Base-by-base conservation (phyloP, 1,140 invertebrate species). In the Bombus confusus region DNA sequence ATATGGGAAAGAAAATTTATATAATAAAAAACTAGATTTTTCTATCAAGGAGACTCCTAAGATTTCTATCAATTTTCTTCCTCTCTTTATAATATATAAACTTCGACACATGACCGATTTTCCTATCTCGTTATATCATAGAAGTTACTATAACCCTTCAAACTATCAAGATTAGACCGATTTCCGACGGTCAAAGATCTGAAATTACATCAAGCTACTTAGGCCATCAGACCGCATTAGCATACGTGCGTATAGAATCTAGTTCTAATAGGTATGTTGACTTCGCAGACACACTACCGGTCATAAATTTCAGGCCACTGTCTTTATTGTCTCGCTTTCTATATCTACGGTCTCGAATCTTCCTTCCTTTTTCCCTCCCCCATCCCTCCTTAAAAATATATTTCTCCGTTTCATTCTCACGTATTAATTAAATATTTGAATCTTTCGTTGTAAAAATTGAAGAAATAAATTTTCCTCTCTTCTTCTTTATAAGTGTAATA, bases 161-260 rank as follows among this genome's bases (percentile, higher is more conserved):
- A 66, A n/a, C 41, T 4, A 25, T 18, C 34, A 34, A 68, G 71
- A 81, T 34, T 81, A 81, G 62, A 75, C 66, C 64, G 68, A 80
- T 76, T 80, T 77, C 84, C 66, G 76, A 89, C 83, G 87, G 80
- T 86, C 87, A 82, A 87, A 87, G 85, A 91, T 91, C 90, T 90
- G 89, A 87, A 91, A 90, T 91, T 91, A 82, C 87, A 89, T 91
- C 83, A 76, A 12, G 37, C 69, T 62, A 77, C 64, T 76, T 80
- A 79, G 78, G 68, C 71, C 52, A 85, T 85, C 68, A 80, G 76
- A 59, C 43, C 31, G 76, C 62, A 85, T 85, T 80, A 80, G 68
- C 78, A 64, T 74, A 69, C 79, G 59, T 69, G 64, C 81, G 52
- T 34, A 66, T 57, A 76, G 62, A 71, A 77, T 66, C 39, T 66